A percentile compares a stretch with the other conserved stretches of the same genome.
Conservation (phyloP, 1,140 invertebrate species). For the Spodoptera litura region DNA sequence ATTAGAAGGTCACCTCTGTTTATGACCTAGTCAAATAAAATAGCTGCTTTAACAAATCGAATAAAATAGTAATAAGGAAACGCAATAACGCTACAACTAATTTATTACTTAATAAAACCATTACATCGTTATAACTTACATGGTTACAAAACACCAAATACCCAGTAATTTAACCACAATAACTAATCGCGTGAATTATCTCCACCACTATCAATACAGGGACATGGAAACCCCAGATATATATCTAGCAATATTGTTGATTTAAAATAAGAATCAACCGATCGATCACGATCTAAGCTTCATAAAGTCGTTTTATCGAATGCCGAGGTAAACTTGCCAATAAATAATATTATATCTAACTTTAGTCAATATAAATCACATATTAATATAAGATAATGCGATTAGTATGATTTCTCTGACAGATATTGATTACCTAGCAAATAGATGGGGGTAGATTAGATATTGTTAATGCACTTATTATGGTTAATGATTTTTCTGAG, state of each 20-base stretch:
- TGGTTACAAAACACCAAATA: not conserved
- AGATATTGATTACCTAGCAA: constrained; percentile 61
- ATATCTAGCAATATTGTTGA: constrained; percentile 29
- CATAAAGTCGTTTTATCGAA: constrained; percentile 35
- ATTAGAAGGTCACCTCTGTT: too few relatives aligned
- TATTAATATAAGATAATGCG: constrained; percentile 65
- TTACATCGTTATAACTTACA: too few relatives aligned
- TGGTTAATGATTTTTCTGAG: constrained; percentile 2
- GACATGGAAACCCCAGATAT: constrained; percentile 31
- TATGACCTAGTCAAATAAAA: not conserved
- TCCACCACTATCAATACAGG: not conserved
- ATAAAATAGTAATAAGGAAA: too few relatives aligned
- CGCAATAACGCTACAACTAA: too few relatives aligned
- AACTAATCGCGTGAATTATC: constrained; percentile 3
- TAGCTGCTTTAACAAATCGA: too few relatives aligned
- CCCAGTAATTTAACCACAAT: not conserved
- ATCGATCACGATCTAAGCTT: constrained; percentile 42
- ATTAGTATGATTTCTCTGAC: constrained; percentile 62
- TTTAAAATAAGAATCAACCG: constrained; percentile 29
- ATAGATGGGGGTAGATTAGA: constrained; percentile 45
- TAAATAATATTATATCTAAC: constrained; percentile 51
- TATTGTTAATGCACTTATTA: constrained; percentile 41
- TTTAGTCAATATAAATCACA: constrained; percentile 65
- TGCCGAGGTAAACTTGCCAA: constrained; percentile 45
- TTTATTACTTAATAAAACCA: too few relatives aligned